Evolutionary conservation across 2,797 vertebrate genomes (phyloP).

Genomic region (Hypotaenidia okinawae): DNA sequence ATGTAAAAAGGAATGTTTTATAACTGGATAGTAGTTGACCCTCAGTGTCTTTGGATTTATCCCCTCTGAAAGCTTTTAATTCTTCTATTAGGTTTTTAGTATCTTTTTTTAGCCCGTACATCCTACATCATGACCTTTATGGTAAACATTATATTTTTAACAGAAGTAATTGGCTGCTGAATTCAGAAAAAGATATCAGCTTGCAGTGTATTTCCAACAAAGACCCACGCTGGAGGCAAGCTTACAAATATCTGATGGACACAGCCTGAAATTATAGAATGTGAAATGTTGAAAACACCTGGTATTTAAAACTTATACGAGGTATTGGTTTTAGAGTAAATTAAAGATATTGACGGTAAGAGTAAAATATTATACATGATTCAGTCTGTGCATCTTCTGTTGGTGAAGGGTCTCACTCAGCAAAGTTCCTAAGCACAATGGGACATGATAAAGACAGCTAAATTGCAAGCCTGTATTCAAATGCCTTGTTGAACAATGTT

Average conservation of each 20-base stretch:
- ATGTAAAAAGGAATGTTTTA: background rate
- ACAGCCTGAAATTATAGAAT: background rate
- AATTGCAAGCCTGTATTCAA: background rate
- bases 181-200: background rate
- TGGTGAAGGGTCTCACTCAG: background rate
- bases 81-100: background rate
- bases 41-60: background rate
- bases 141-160: constrained; percentile 56
- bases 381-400: background rate
- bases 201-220: background rate
- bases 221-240: background rate
- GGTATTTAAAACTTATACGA: background rate
- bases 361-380: background rate
- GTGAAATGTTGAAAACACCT: background rate
- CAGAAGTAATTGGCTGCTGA: constrained; percentile 7
- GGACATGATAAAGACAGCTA: background rate
- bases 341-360: background rate
- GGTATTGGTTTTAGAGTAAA: background rate
- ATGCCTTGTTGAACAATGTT: background rate
- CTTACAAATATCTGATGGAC: background rate
- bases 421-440: background rate
- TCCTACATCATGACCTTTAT: constrained; percentile 21
- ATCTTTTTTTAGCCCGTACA: background rate
- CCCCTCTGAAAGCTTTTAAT: background rate
- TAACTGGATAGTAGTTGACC: background rate